Evolutionary conservation across 1,140 invertebrate genomes (phyloP).

Genomic region (Chrysomallon squamiferum): DNA sequence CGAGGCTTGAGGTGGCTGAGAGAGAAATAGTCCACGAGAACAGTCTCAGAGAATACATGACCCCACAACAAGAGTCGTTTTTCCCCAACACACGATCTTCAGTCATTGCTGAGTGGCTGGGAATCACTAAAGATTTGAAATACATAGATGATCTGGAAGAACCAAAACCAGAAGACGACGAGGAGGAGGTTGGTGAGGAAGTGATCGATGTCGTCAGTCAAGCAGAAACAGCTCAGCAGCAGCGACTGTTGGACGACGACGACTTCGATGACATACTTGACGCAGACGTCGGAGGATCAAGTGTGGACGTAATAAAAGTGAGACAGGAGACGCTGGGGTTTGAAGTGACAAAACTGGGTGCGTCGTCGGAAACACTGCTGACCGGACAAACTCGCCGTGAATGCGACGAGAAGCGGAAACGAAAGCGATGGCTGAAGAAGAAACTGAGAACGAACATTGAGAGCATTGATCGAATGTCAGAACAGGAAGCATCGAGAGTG

Average conservation of each 20-base stretch:
- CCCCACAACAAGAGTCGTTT: conserved; percentile 7
- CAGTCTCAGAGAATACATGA: conserved; percentile 26
- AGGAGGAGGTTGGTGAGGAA: conserved; percentile 15
- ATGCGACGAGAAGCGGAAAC: neutral
- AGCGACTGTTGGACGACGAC: conserved; percentile 15
- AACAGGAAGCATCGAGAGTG: conserved; percentile 26
- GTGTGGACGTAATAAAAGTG: neutral
- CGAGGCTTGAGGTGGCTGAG: conserved; percentile 30
- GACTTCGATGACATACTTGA: conserved; percentile 7
- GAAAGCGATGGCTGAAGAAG: conserved; percentile 4
- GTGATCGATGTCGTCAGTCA: conserved; percentile 4
- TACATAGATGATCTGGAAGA: conserved; percentile 15
- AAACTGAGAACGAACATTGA: conserved; percentile 4
- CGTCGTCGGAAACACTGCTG: conserved; percentile 12
- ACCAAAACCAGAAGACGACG: conserved; percentile 6
- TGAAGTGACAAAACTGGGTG: neutral
- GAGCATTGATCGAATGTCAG: conserved; percentile 25
- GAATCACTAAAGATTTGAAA: conserved; percentile 11
- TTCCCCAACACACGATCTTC: conserved; percentile 7
- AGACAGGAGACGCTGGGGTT: neutral
- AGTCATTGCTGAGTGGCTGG: conserved; percentile 31
- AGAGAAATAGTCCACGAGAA: conserved; percentile 32
- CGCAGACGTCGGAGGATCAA: too few relatives aligned
- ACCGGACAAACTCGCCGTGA: neutral
- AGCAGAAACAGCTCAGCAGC: neutral